Percentiles rank a stretch among this genome's conserved stretches.
phyloP scores from a whole-genome alignment of 1,140 invertebrate genomes.

The Agrilus planipennis region DNA sequence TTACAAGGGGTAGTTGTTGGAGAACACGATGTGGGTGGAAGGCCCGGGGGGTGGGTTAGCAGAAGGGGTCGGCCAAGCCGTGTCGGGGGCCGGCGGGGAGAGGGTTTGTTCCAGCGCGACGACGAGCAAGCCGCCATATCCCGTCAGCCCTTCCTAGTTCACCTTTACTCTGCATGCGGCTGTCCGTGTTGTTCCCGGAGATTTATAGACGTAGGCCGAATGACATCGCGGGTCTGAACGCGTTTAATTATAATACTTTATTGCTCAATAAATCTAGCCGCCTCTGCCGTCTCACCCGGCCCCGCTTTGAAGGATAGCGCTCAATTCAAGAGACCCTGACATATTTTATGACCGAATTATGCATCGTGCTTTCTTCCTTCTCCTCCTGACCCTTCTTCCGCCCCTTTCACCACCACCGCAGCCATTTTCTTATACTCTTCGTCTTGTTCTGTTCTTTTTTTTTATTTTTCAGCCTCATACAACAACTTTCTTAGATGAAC shows the following conservation, averaged over 20 bases:
- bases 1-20: too few species aligned
- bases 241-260: constrained; percentile 39
- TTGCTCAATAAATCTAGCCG: constrained; percentile 36
- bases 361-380: constrained; percentile 30
- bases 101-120: neutral
- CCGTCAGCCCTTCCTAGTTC: too few species aligned
- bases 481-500: too few species aligned
- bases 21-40: constrained; percentile 3
- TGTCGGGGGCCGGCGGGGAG: constrained; percentile 7
- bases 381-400: constrained; percentile 5
- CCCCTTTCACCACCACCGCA: too few species aligned
- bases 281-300: constrained; percentile 22
- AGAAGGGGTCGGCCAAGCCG: too few species aligned
- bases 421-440: too few species aligned
- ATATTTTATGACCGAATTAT: constrained; percentile 39
- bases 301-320: constrained; percentile 36
- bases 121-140: constrained; percentile 9
- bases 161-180: constrained; percentile 23
- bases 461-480: too few species aligned
- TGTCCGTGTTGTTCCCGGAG: constrained; percentile 22
- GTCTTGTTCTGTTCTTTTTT: too few species aligned
- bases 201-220: constrained; percentile 34
- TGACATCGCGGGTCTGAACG: constrained; percentile 33
- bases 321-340: constrained; percentile 35
- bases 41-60: constrained; percentile 5